phyloP scores from a whole-genome alignment of 2,888 invertebrate genomes.

The Drosophila recens region DNA sequence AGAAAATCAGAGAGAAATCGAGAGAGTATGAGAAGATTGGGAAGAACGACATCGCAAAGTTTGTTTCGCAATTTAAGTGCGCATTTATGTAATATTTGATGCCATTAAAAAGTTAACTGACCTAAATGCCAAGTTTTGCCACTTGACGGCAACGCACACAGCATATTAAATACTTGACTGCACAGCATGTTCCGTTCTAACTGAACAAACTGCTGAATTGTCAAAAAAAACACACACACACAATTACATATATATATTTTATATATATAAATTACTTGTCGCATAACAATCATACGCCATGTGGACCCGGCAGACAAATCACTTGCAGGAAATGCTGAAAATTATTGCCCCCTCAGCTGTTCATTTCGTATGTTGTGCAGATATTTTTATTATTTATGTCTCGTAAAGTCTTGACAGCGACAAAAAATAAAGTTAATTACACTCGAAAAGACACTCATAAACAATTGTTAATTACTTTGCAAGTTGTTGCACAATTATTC shows the following conservation, averaged over 20 bases:
- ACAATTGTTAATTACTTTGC: slow-evolving; percentile 6
- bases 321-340: slow-evolving; percentile 44
- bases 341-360: slow-evolving; percentile 39
- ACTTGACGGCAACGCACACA: slow-evolving; percentile 21
- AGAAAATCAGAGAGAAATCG: neutral
- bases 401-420: slow-evolving; percentile 14
- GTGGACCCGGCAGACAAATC: slow-evolving; percentile 54
- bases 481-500: slow-evolving; percentile 7
- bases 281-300: slow-evolving; percentile 53
- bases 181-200: slow-evolving; percentile 17
- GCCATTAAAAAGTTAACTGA: slow-evolving; percentile 51
- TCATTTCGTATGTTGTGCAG: slow-evolving; percentile 1
- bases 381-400: slow-evolving; percentile 60
- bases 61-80: slow-evolving; percentile 39
- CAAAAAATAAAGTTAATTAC: slow-evolving; percentile 8
- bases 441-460: neutral
- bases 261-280: slow-evolving; percentile 25
- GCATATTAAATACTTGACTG: slow-evolving; percentile 50
- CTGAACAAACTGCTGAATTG: slow-evolving; percentile 35
- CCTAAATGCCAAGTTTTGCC: slow-evolving; percentile 32
- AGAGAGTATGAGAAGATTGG: neutral
- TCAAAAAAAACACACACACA: slow-evolving; percentile 18
- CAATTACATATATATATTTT: slow-evolving; percentile 3
- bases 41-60: slow-evolving; percentile 5
- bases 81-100: slow-evolving; percentile 29